These are phyloP conservation scores for Hesperophylax magnus DNA, from an alignment of 1,140 invertebrate genomes.

Conservation along the genomic window DNA sequence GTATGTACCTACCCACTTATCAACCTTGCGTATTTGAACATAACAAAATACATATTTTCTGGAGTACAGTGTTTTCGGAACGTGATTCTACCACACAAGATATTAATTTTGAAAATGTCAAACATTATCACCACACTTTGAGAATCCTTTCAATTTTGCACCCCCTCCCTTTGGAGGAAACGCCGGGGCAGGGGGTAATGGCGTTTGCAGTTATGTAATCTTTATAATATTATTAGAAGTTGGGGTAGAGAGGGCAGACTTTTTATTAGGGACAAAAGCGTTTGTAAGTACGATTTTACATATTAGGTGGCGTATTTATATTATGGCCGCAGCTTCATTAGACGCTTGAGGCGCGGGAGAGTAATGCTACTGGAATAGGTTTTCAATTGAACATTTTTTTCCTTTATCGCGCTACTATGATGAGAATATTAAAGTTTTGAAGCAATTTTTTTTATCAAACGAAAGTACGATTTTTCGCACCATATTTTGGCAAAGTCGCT, in stretches of 20 bases:
- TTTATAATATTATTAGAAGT: constrained; percentile 58
- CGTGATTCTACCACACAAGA: too few species aligned
- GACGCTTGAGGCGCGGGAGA: constrained; percentile 4
- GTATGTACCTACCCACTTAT: too few species aligned
- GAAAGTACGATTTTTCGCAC: too few species aligned
- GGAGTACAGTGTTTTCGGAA: too few species aligned
- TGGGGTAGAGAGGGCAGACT: constrained; percentile 31
- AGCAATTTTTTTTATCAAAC: too few species aligned
- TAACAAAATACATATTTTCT: too few species aligned
- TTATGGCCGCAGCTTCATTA: constrained; percentile 32
- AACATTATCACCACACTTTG: background rate
- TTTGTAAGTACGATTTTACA: constrained; percentile 40
- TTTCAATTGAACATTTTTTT: background rate
- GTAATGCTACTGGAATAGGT: background rate
- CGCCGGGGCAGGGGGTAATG: constrained; percentile 47
- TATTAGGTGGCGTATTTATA: constrained; percentile 36
- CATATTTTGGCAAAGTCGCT: too few species aligned
- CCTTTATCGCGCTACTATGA: background rate
- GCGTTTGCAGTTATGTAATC: constrained; percentile 59
- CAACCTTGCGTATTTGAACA: background rate
- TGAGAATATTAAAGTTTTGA: too few species aligned
- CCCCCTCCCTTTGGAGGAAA: background rate
- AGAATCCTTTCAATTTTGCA: background rate
- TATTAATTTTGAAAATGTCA: background rate
- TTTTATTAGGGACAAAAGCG: constrained; percentile 44